Evolutionary conservation across 2,888 invertebrate species (phyloP).

Genomic region (Ectemnius lituratus): DNA sequence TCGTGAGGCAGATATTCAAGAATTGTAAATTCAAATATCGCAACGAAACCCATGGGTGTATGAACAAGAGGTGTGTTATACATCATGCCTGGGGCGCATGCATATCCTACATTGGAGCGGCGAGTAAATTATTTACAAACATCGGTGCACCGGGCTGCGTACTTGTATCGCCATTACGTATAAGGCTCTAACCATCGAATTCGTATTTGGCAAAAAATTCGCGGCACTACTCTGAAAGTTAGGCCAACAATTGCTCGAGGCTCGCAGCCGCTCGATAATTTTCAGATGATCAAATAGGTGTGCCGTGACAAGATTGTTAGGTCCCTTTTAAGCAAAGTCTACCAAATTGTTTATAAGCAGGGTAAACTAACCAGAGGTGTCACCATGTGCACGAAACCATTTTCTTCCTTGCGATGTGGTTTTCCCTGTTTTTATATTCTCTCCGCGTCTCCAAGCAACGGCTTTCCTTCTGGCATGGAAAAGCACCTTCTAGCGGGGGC

Average conservation of each 20-base stretch:
- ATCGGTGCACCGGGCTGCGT: conserved; percentile 24
- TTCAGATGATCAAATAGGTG: conserved; percentile 1
- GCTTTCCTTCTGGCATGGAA: conserved; percentile 13
- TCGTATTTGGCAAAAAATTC: conserved; percentile 20
- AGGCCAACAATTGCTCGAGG: too few species aligned
- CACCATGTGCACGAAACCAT: conserved; percentile 72
- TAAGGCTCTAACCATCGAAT: conserved; percentile 63
- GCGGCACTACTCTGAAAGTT: conserved; percentile 1
- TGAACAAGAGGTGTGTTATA: too few species aligned
- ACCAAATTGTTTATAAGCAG: conserved; percentile 51
- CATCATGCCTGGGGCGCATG: too few species aligned
- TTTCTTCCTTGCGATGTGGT: conserved; percentile 40
- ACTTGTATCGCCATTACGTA: conserved; percentile 61
- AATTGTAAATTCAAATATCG: too few species aligned
- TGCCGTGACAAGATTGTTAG: too few species aligned
- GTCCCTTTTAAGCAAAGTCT: conserved; percentile 11
- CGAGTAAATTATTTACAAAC: conserved; percentile 32
- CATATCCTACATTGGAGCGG: too few species aligned
- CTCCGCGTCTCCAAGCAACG: conserved; percentile 12
- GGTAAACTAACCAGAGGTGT: conserved; percentile 68
- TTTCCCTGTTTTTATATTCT: conserved; percentile 28
- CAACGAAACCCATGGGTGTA: too few species aligned
- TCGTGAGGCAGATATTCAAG: too few species aligned
- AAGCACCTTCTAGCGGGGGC: conserved; percentile 17
- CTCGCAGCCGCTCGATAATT: background rate